These are phyloP conservation scores for Stylophora pistillata DNA, from an alignment of 64 coral and sea anemone species.

Conservation along the genomic window DNA sequence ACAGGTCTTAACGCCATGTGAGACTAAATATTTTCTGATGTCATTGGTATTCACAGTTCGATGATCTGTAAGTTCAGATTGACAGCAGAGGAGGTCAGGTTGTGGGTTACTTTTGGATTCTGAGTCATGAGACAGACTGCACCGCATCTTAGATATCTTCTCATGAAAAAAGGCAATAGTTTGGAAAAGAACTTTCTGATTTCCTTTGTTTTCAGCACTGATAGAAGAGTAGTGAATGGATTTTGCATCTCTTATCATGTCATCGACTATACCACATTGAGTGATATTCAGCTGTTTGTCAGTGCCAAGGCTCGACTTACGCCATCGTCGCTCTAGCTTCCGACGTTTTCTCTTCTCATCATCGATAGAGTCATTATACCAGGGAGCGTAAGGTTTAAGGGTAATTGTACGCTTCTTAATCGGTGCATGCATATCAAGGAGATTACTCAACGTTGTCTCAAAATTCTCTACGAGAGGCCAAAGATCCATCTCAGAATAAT, in stretches of 20 bases:
- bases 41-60: too few species aligned
- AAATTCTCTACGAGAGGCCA: too few species aligned
- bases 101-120: too few species aligned
- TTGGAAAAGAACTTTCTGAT: too few species aligned
- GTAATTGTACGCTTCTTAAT: neutral
- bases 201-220: too few species aligned
- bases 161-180: neutral
- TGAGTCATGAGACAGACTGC: too few species aligned
- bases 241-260: slow-evolving; percentile 9
- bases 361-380: slow-evolving; percentile 19
- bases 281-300: neutral
- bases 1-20: too few species aligned
- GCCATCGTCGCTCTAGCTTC: slow-evolving; percentile 11
- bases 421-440: neutral
- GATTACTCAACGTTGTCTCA: neutral
- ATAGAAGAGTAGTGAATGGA: too few species aligned
- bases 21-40: too few species aligned
- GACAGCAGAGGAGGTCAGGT: too few species aligned
- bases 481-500: neutral
- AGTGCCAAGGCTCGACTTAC: neutral
- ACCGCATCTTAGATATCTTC: too few species aligned
- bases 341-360: neutral
- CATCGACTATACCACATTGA: slow-evolving; percentile 3
- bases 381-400: neutral
- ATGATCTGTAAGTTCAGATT: too few species aligned